Evolutionary conservation across 2,888 invertebrate genomes (phyloP), one percentile per base, ranked within the genome.

Genomic region (Tiliacea aurago): DNA sequence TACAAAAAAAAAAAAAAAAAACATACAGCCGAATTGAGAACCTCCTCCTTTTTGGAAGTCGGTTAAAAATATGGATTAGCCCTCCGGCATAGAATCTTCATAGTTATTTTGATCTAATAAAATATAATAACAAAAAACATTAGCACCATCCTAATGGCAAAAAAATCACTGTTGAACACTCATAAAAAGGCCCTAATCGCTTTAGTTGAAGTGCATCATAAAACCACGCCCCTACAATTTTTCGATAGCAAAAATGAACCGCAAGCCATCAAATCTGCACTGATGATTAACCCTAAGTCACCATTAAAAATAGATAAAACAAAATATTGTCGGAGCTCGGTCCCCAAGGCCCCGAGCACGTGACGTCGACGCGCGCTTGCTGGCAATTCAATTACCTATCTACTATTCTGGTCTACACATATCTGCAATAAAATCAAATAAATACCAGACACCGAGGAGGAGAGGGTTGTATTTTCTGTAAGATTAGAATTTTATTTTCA

Each of bases 301-400:
- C 91, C 90, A 94, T 95, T 95, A 95, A 95, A 95, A 95, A 95
- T 95, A 95, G 94, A 95, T 95, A 93, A 91, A 92, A 94, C 92
- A 93, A 94, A 94, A 95, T 94, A 94, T 90, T 92, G 93, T 87
- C 87, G 89, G 93, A 88, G 86, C 84, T 18, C 59, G 89, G 90
- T 93, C 93, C 90, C 93, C 77, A 70, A 90, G 91, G 93, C 85
- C 85, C 81, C 81, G 72, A 73, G 90, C 91, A 92, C 93, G 93
- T 92, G 93, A 90, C 87, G 90, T 89, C 89, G 83, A 84, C 89
- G 88, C 88, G 90, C 90, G 90, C 85, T 72, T 71, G 92, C 92
- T 88, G 86, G 91, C 93, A 93, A 95, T 95, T 95, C 94, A 94
- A 95, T 95, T 94, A 94, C 90, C 89, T 86, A 88, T 90, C 87